Evolutionary conservation across 2,113 vertebrate species (phyloP).

Genomic region (Myrmecophaga tridactyla): DNA sequence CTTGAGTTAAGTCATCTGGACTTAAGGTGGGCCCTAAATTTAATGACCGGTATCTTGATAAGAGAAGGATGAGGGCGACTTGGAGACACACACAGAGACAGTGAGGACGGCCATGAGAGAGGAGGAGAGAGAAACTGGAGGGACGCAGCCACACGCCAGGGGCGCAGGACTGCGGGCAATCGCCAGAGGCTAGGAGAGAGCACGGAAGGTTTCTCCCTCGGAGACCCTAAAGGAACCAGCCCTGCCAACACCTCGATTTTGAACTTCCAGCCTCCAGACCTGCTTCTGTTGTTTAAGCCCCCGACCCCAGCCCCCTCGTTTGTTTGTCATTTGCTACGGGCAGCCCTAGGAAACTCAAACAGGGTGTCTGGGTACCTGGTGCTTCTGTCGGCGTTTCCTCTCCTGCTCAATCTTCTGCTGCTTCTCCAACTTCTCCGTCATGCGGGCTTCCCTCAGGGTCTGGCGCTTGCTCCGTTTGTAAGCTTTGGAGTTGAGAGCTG

Average conservation of each 20-base stretch:
- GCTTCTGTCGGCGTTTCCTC: slow-evolving; percentile 97
- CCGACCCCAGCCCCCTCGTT: background rate
- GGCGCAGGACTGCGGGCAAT: background rate
- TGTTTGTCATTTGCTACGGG: background rate
- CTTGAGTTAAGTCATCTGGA: background rate
- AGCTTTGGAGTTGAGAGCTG: slow-evolving; percentile 97
- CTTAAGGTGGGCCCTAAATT: background rate
- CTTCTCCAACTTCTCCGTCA: slow-evolving; percentile 99
- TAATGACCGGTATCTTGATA: background rate
- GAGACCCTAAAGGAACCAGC: background rate
- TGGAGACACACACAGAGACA: background rate
- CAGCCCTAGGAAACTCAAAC: no score
- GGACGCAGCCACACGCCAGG: background rate
- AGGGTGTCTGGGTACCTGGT: slow-evolving; percentile 88
- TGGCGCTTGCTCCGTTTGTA: slow-evolving; percentile 98
- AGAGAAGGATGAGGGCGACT: background rate
- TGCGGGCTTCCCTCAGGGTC: slow-evolving; percentile 95
- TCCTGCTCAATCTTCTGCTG: slow-evolving; percentile 99
- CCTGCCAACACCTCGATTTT: background rate
- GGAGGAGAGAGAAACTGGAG: background rate
- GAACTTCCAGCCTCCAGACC: background rate
- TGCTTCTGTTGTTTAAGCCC: background rate
- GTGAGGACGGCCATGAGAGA: no score
- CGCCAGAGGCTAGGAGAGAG: background rate
- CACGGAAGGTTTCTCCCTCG: background rate